These are phyloP conservation scores for Drosophila fuyamai DNA, from an alignment of 1,140 invertebrate species.

Conservation along the genomic window DNA sequence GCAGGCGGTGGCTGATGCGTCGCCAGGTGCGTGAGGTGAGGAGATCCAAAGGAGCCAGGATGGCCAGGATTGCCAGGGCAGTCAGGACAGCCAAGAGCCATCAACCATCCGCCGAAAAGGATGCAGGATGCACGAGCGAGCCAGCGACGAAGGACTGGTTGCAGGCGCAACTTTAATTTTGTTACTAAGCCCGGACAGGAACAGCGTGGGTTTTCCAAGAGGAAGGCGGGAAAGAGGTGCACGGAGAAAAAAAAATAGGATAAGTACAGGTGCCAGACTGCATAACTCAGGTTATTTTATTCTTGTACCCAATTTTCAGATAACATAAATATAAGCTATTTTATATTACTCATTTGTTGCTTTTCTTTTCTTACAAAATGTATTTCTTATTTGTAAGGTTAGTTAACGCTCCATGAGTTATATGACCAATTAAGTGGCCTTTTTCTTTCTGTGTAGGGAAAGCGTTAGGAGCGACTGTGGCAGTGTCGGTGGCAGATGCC, in stretches of 20 bases:
- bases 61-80: not conserved
- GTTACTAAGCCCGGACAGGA: slow-evolving; percentile 64
- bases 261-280: no score
- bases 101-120: slow-evolving; percentile 41
- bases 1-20: slow-evolving; percentile 58
- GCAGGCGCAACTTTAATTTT: slow-evolving; percentile 77
- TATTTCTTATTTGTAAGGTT: no score
- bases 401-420: no score
- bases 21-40: slow-evolving; percentile 53
- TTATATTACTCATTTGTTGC: no score
- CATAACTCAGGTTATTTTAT: no score
- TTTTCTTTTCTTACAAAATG: no score
- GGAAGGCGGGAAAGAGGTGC: not conserved
- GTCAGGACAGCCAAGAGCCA: slow-evolving; percentile 13
- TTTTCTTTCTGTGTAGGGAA: slow-evolving; percentile 5
- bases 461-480: slow-evolving; percentile 8
- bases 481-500: slow-evolving; percentile 49
- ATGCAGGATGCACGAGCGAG: slow-evolving; percentile 32
- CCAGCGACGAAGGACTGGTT: slow-evolving; percentile 31
- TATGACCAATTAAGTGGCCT: no score
- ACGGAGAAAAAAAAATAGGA: not conserved
- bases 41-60: not conserved
- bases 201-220: slow-evolving; percentile 2
- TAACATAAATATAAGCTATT: no score
- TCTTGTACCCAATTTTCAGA: no score